A percentile compares a stretch with the other conserved stretches of the same genome.
Conservation (phyloP, 2,888 invertebrate genomes). For the Choreutis nemorana region DNA sequence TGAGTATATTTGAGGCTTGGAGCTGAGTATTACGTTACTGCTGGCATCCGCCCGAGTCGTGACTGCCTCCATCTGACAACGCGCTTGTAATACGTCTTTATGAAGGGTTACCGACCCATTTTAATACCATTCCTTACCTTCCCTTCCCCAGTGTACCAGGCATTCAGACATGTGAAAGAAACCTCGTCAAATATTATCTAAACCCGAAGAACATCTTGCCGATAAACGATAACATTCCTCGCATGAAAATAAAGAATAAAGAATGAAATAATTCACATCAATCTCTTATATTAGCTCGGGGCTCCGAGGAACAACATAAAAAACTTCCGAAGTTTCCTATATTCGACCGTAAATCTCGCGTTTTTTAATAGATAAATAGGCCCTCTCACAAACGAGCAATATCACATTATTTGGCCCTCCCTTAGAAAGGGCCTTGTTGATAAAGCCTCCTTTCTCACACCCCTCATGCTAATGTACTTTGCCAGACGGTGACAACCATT, state of each 20-base stretch:
- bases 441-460: conserved; percentile 62
- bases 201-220: too few relatives aligned
- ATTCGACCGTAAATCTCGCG: conserved; percentile 53
- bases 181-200: too few relatives aligned
- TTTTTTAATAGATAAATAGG: conserved; percentile 68
- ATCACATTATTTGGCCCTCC: conserved; percentile 65
- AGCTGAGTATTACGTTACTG: too few relatives aligned
- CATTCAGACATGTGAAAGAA: too few relatives aligned
- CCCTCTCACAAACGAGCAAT: conserved; percentile 66
- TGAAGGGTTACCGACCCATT: too few relatives aligned
- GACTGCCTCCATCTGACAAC: conserved; percentile 21
- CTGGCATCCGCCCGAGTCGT: conserved; percentile 19
- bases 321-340: conserved; percentile 59
- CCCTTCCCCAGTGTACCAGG: too few relatives aligned
- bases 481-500: conserved; percentile 67
- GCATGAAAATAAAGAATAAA: conserved; percentile 10
- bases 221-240: too few relatives aligned
- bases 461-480: conserved; percentile 63
- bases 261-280: conserved; percentile 48
- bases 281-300: conserved; percentile 54
- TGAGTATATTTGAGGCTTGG: too few relatives aligned
- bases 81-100: conserved; percentile 14
- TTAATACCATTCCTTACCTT: too few relatives aligned
- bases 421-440: conserved; percentile 65
- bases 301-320: conserved; percentile 55